Conservation (phyloP, 1,140 invertebrate species). For the Megathymus violae region DNA sequence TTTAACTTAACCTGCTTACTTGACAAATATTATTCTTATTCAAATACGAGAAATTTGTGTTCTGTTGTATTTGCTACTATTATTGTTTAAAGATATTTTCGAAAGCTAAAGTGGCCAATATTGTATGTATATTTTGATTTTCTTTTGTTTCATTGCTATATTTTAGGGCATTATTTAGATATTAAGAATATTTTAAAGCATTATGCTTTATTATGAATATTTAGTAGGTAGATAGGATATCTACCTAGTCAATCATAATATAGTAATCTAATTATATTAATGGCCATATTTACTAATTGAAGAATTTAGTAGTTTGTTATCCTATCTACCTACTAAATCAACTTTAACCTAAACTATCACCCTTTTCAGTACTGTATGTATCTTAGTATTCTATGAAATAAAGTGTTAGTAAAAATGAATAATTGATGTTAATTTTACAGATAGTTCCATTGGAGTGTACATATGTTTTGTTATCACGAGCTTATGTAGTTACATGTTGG, state of each 20-base stretch:
- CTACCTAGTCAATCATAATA: no score
- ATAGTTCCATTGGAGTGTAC: slow-evolving; percentile 59
- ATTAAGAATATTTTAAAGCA: no score
- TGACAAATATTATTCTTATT: background rate
- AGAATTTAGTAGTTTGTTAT: no score
- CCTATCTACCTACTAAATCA: no score
- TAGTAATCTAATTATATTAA: no score
- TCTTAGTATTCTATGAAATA: no score
- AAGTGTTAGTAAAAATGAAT: background rate
- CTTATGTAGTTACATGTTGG: slow-evolving; percentile 67
- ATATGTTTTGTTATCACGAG: slow-evolving; percentile 63
- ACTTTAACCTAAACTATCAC: no score
- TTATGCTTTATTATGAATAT: no score
- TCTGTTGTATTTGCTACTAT: background rate
- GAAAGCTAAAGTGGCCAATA: background rate
- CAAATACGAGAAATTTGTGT: background rate
- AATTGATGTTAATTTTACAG: slow-evolving; percentile 46
- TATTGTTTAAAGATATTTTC: background rate
- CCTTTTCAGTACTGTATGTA: no score
- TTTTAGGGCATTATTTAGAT: background rate
- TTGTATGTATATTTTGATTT: background rate
- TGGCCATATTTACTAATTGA: no score
- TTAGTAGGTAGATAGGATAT: no score
- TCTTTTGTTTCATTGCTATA: background rate
- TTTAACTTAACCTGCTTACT: background rate